A percentile compares a stretch with the other conserved stretches of the same genome.
Conservation (phyloP, 2,888 invertebrate species). For the Cremastinae sp. region DNA sequence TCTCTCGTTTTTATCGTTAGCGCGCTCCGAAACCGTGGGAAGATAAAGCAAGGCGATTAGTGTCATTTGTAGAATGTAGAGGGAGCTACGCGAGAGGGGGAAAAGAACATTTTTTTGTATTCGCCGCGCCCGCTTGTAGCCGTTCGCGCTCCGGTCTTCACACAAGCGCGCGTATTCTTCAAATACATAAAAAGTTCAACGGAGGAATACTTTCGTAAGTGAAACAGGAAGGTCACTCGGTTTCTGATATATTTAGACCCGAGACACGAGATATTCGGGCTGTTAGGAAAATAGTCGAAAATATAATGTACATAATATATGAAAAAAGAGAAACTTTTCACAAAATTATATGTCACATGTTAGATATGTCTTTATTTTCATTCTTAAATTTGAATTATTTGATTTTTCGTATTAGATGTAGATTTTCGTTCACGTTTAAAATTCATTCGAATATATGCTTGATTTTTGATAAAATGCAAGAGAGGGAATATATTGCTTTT, state of each 20-base stretch:
- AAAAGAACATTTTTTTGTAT: slow-evolving; percentile 74
- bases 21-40: slow-evolving; percentile 77
- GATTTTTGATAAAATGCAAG: slow-evolving; percentile 67
- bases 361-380: too few relatives aligned
- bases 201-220: slow-evolving; percentile 32
- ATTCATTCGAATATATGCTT: neutral
- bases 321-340: too few relatives aligned
- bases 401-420: too few relatives aligned
- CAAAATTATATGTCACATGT: too few relatives aligned
- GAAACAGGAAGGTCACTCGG: slow-evolving; percentile 33
- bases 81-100: slow-evolving; percentile 53
- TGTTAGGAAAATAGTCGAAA: neutral
- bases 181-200: slow-evolving; percentile 8
- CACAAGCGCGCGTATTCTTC: neutral
- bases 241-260: slow-evolving; percentile 13
- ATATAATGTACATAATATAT: neutral
- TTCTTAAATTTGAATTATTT: too few relatives aligned
- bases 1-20: slow-evolving; percentile 71
- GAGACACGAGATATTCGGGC: neutral
- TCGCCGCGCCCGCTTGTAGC: slow-evolving; percentile 39
- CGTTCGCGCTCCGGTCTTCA: slow-evolving; percentile 42
- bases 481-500: slow-evolving; percentile 65
- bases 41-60: slow-evolving; percentile 80
- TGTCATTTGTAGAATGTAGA: slow-evolving; percentile 78
- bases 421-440: too few relatives aligned